Base-by-base conservation (phyloP, 2,888 invertebrate genomes). In the Ypsolopha scabrella region DNA sequence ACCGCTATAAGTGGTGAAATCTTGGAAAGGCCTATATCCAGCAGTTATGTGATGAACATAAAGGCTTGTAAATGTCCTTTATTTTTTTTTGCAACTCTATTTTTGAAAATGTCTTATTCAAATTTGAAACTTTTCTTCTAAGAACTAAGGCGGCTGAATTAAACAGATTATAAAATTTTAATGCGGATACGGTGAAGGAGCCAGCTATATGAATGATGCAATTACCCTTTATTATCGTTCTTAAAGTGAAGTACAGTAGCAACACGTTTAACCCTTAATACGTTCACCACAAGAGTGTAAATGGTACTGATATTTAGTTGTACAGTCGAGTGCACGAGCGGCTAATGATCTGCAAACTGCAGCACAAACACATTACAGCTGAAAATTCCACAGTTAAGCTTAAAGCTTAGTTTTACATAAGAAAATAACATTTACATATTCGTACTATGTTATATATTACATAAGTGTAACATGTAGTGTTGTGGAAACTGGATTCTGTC, bases 311-410 rank as follows among this genome's bases (percentile, higher is more conserved):
- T 24, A 24, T 24, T 24, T 24, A 4, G 24, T 24, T 24, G 24
- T 24, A 24, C 4, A 24, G 24, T 24, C 24, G 24, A 24, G 24
- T 24, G 24, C 4, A 24, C 24, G 24, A 24, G 4, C 7, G 33
- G 45, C 51, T 51, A 51, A 51, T 44, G 51, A 45, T 51, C 38
- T 45, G 51, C 37, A 51, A 51, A 51, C 51, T 33, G 38, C 44
- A 38, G 33, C 24, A 11, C 47, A 36, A 37, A 47, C 47, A 47
- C 47, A 47, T 35, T 37, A 13, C 37, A 36, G 47, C 47, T 14
- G 47, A 35, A 13, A 13, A 47, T 36, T 37, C 47, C 24, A 24
- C 24, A 24, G 24, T 24, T 24, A 24, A 24, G 24, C 24, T 24
- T 24, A 24, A 24, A 24, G 24, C 24, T 24, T 24, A 2, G 24